Evolutionary conservation across 2,797 vertebrate species (phyloP), one percentile per base, ranked within the genome.

Genomic region (Gephyroberyx darwinii): DNA sequence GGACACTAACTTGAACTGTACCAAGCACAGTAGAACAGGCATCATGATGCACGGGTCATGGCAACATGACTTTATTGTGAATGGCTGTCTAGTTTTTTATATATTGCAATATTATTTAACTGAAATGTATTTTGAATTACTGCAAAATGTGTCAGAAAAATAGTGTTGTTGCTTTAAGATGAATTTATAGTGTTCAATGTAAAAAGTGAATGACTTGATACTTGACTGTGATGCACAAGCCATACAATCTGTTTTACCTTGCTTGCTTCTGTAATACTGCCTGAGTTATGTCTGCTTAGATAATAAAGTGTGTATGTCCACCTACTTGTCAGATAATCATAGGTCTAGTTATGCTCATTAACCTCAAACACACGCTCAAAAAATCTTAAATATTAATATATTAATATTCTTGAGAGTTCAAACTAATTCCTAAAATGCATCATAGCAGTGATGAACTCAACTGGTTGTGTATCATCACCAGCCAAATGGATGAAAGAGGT

Each of bases 391-490:
- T 59, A 26, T 26, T 26, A 26, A 26, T 26, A 63, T 59, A 26
- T 26, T 26, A 26, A 26, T 26, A 71, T 77, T 82, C 45, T 20
- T 39, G 22, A 45, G 26, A 60, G 56, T 68, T 75, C 43, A 41
- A 5, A 37, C 31, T 30, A 71, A 66, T 66, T 73, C 35, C 51
- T 65, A 14, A 59, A 52, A 78, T 65, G 26, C 10, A 9, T 63
- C 39, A 55, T 13, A 43, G 52, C 60, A 30, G 33, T 53, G 48
- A 39, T 75, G 60, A 69, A 69, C 63, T 33, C n/a, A 74, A 30
- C 17, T 10, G 16, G 37, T 31, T 39, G 47, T 56, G 48, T 26
- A 60, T 63, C 58, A 65, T 60, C 50, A 33, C 41, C 43, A n/a
- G 33, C 35, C 56, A 71, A 54, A 48, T 35, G 33, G 59, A 55